Conservation (phyloP, 1,140 invertebrate genomes). For the Drosophila ercepeae region DNA sequence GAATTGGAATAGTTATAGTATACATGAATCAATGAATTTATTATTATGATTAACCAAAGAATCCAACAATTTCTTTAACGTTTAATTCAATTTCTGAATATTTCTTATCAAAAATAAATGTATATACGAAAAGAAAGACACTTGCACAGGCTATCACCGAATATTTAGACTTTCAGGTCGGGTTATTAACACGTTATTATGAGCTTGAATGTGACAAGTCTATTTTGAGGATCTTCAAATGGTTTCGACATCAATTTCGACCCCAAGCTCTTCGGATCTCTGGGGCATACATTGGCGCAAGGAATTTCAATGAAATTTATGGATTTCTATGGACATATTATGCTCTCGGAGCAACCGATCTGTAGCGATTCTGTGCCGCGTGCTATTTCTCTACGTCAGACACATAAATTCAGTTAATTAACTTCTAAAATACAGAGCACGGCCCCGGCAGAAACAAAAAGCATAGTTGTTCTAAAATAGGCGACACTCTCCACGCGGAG, state of each 20-base stretch:
- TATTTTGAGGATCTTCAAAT: conserved; percentile 39
- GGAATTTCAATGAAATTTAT: conserved; percentile 61
- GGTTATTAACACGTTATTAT: conserved; percentile 16
- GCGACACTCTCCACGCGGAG: conserved; percentile 59
- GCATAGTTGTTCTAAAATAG: conserved; percentile 57
- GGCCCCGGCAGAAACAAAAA: conserved; percentile 21
- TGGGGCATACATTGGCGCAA: conserved; percentile 16
- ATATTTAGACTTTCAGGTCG: conserved; percentile 2
- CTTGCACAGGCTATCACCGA: neutral
- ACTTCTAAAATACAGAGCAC: conserved; percentile 52
- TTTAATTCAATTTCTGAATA: neutral
- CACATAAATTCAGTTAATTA: conserved; percentile 81
- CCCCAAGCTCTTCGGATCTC: conserved; percentile 20
- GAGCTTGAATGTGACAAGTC: conserved; percentile 20
- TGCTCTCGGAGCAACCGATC: conserved; percentile 6
- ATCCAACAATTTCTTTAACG: neutral
- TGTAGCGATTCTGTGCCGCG: conserved; percentile 62
- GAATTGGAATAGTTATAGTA: neutral
- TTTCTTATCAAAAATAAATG: conserved; percentile 4
- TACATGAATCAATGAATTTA: neutral
- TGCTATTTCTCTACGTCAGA: conserved; percentile 78
- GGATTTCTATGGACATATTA: conserved; percentile 59
- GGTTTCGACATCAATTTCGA: conserved; percentile 51
- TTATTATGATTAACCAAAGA: too few species aligned
- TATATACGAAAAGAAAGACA: neutral